phyloP scores from a whole-genome alignment of 2,888 invertebrate genomes.

The Plagodis pulveraria region DNA sequence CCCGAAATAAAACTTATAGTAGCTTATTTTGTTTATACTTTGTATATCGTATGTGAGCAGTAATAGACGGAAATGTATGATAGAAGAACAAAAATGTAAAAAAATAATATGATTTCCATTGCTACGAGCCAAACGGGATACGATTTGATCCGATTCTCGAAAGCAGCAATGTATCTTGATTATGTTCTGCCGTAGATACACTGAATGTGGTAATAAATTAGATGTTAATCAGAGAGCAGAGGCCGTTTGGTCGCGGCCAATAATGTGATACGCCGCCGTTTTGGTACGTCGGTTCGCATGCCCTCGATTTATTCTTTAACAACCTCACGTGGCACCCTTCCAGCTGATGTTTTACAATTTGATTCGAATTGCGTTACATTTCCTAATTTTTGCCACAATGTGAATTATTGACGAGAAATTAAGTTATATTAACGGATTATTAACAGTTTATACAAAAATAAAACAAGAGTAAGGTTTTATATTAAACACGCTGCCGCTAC shows the following conservation, averaged over 20 bases:
- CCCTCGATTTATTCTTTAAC: conserved; percentile 2
- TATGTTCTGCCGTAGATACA: conserved; percentile 50
- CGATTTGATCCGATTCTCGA: conserved; percentile 27
- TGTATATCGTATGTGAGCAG: too few species aligned
- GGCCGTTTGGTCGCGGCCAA: conserved; percentile 50
- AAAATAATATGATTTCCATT: neutral
- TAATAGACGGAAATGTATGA: too few species aligned
- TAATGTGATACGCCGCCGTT: conserved; percentile 44
- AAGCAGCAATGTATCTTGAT: conserved; percentile 60
- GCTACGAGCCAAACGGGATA: conserved; percentile 3
- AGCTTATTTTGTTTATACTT: too few species aligned
- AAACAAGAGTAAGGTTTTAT: too few species aligned
- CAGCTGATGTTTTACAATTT: neutral
- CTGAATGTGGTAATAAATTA: conserved; percentile 51
- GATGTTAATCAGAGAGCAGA: conserved; percentile 52
- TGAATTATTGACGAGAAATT: too few species aligned
- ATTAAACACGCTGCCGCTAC: too few species aligned
- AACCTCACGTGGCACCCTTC: neutral
- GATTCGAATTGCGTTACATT: neutral
- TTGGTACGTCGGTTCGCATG: neutral
- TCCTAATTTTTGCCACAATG: neutral
- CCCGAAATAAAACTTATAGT: too few species aligned
- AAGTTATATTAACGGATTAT: too few species aligned
- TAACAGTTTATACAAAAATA: too few species aligned
- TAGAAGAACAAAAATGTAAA: neutral